Evolutionary conservation across 2,888 invertebrate species (phyloP).

Genomic region (Mellilla xanthometata): DNA sequence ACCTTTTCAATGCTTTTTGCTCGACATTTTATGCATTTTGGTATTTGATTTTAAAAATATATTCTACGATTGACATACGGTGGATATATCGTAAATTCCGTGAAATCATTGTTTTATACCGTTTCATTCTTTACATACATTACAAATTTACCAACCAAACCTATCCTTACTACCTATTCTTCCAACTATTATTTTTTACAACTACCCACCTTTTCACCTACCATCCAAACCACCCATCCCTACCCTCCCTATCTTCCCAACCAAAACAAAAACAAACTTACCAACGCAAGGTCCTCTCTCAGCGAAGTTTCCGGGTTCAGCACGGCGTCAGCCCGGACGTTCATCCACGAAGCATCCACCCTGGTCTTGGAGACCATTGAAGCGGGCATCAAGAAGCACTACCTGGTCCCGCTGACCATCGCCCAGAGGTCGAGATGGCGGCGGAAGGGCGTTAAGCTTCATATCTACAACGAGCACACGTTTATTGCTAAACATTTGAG

Average conservation of each 20-base stretch:
- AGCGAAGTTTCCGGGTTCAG: conserved; percentile 96
- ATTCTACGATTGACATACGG: no score
- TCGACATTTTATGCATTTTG: conserved; percentile 19
- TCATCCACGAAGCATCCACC: conserved; percentile 95
- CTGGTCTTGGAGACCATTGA: conserved; percentile 94
- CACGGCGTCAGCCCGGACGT: conserved; percentile 94
- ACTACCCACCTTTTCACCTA: no score
- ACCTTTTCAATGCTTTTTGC: conserved; percentile 21
- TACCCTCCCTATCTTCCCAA: background rate
- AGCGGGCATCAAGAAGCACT: conserved; percentile 95
- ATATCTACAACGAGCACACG: conserved; percentile 96
- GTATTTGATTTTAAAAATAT: background rate
- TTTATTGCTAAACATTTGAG: conserved; percentile 96
- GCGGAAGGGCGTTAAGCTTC: conserved; percentile 95
- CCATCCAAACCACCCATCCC: background rate
- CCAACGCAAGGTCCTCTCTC: conserved; percentile 89
- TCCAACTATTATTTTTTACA: no score
- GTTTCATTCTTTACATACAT: no score
- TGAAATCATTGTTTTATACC: no score
- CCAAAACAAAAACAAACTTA: conserved; percentile 26
- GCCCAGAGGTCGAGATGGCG: conserved; percentile 95
- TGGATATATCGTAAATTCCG: no score
- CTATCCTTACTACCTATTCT: no score
- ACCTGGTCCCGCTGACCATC: conserved; percentile 93
- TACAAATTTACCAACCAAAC: no score